phyloP scores from a whole-genome alignment of 2,113 vertebrate species.

The Callopanchax toddi region DNA sequence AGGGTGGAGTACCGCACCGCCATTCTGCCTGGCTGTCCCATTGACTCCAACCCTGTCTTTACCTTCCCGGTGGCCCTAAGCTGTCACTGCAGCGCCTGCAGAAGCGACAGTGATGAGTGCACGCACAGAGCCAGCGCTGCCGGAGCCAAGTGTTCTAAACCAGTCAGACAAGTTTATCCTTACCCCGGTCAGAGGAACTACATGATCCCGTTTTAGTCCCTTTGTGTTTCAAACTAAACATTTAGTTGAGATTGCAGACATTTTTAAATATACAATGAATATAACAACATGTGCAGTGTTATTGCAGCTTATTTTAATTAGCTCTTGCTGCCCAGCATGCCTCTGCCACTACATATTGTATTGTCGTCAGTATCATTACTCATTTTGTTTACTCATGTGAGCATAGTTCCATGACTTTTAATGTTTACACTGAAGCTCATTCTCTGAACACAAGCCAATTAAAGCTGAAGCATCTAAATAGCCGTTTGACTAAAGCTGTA shows the following conservation, averaged over 20 bases:
- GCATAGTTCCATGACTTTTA: constrained; percentile 27
- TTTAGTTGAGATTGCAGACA: neutral
- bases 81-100: constrained; percentile 91
- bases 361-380: constrained; percentile 8
- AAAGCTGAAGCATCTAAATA: constrained; percentile 63
- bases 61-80: constrained; percentile 90
- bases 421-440: constrained; percentile 23
- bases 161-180: constrained; percentile 62
- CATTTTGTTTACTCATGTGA: constrained; percentile 17
- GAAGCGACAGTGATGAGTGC: constrained; percentile 90
- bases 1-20: constrained; percentile 85
- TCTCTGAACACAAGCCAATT: constrained; percentile 46
- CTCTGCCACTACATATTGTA: constrained; percentile 19
- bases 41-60: constrained; percentile 80
- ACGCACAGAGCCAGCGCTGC: constrained; percentile 76
- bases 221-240: neutral
- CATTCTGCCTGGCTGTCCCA: constrained; percentile 88
- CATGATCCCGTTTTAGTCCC: constrained; percentile 58
- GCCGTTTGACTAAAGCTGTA: constrained; percentile 52
- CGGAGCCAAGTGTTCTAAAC: constrained; percentile 85
- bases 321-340: neutral
- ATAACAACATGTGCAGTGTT: neutral
- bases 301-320: constrained; percentile 5
- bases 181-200: constrained; percentile 63
- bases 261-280: neutral